These are phyloP conservation scores for Neopelma chrysocephalum DNA, from an alignment of 2,797 vertebrate species.

Conservation along the genomic window DNA sequence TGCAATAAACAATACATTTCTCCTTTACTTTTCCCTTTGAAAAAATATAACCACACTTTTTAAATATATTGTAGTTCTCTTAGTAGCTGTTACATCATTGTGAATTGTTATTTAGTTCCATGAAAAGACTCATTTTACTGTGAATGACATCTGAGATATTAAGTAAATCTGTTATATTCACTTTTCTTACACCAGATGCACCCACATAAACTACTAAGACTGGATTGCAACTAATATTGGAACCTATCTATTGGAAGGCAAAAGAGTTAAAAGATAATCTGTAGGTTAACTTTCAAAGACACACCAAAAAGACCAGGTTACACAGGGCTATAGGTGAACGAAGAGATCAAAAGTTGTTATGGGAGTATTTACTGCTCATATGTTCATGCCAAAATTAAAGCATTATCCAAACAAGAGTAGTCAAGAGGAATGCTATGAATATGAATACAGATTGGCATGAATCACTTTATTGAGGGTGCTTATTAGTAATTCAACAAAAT, in stretches of 20 bases:
- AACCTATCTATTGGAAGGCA: not conserved
- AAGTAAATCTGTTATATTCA: not conserved
- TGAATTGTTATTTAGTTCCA: not conserved
- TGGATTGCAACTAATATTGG: not conserved
- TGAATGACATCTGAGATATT: not conserved
- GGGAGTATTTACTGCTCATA: not conserved
- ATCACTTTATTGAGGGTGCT: not conserved
- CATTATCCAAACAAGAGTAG: not conserved
- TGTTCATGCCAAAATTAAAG: not conserved
- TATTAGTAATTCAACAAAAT: conserved; percentile 11
- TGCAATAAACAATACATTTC: not conserved
- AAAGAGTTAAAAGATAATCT: not conserved
- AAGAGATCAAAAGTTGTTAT: not conserved
- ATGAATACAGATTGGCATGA: not conserved
- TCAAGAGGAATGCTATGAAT: not conserved
- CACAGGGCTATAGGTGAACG: not conserved
- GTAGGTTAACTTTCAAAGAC: not conserved
- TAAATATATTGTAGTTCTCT: not conserved
- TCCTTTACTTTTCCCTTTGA: not conserved
- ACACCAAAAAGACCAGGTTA: not conserved
- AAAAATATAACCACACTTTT: not conserved
- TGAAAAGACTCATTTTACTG: not conserved
- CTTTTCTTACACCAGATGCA: not conserved
- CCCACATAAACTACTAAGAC: not conserved
- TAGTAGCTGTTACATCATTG: not conserved